A percentile compares a stretch with the other conserved stretches of the same genome.
Conservation (phyloP, 2,113 vertebrate genomes). For the Cryptomyrus ogoouensis region DNA sequence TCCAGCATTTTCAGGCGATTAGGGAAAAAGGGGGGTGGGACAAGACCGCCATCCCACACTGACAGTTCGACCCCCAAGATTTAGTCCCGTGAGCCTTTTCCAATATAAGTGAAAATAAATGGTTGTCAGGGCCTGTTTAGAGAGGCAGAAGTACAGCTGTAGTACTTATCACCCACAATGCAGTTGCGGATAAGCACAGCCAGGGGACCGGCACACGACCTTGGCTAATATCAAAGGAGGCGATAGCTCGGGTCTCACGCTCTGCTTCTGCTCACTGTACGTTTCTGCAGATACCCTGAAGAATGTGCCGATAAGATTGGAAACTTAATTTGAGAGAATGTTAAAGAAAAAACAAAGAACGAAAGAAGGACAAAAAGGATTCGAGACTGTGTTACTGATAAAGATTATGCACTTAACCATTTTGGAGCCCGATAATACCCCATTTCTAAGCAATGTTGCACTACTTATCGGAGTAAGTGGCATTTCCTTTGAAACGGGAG, state of each 20-base stretch:
- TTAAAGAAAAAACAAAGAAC: not conserved
- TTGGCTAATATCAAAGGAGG: conserved; percentile 15
- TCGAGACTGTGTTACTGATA: conserved; percentile 8
- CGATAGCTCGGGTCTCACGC: not conserved
- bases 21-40: not conserved
- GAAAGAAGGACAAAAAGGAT: conserved; percentile 3
- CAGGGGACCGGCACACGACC: conserved; percentile 8
- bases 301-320: not conserved
- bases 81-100: not conserved
- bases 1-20: not conserved
- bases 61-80: not conserved
- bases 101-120: not conserved
- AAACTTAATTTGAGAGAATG: conserved; percentile 9
- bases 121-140: not conserved
- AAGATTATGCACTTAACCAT: conserved; percentile 29
- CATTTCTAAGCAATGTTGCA: conserved; percentile 22
- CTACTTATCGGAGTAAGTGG: conserved; percentile 20
- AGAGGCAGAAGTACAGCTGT: conserved; percentile 6
- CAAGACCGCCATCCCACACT: not conserved
- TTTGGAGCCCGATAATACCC: conserved; percentile 19
- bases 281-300: not conserved
- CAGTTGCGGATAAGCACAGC: conserved; percentile 2
- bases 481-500: conserved; percentile 29
- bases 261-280: not conserved
- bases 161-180: conserved; percentile 5